A percentile compares a stretch with the other conserved stretches of the same genome.
phyloP scores from a whole-genome alignment of 2,113 vertebrate species.

The Felis chaus region DNA sequence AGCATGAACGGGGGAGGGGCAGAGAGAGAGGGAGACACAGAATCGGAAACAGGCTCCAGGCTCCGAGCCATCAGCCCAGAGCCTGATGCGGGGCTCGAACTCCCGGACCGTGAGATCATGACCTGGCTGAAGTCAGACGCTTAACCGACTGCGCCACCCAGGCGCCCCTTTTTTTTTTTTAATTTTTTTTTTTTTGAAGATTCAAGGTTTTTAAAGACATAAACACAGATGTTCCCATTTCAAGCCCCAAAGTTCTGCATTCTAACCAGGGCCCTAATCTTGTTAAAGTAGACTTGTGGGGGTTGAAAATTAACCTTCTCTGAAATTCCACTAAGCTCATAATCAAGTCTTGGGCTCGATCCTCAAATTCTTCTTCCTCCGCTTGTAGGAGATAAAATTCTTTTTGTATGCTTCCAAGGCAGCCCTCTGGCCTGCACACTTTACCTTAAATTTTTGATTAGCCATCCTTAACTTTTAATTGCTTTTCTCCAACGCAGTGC shows the following conservation, averaged over 20 bases:
- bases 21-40: too few species aligned
- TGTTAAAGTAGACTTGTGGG: not conserved
- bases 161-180: too few species aligned
- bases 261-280: not conserved
- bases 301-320: not conserved
- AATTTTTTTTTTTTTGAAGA: not conserved
- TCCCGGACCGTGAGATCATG: too few species aligned
- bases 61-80: too few species aligned
- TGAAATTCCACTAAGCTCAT: not conserved
- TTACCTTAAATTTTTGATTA: not conserved
- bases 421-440: not conserved
- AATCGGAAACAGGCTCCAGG: too few species aligned
- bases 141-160: too few species aligned
- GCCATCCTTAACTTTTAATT: not conserved
- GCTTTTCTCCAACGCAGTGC: not conserved
- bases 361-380: not conserved
- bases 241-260: not conserved
- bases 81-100: too few species aligned
- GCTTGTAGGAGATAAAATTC: not conserved
- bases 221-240: not conserved
- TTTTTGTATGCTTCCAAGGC: not conserved
- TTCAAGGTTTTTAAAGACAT: not conserved
- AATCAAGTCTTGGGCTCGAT: not conserved
- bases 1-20: too few species aligned
- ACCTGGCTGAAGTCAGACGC: too few species aligned